Conservation (phyloP, 2,888 invertebrate genomes). For the Onchidella celtica region DNA sequence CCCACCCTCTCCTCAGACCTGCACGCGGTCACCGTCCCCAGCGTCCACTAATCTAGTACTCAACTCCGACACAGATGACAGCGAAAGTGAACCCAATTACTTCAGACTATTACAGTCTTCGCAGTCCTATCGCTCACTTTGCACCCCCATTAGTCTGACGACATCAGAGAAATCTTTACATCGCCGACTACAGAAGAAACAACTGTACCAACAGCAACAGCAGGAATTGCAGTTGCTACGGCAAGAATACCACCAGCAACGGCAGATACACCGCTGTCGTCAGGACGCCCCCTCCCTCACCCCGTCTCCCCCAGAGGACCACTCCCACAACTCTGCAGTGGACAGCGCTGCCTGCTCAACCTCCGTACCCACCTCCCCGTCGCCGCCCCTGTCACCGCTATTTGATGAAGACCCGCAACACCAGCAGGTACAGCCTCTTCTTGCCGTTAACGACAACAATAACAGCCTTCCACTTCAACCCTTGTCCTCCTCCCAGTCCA, state of each 20-base stretch:
- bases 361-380: background rate
- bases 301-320: background rate
- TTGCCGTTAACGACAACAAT: background rate
- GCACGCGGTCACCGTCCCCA: background rate
- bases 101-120: constrained; percentile 10
- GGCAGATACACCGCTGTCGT: background rate
- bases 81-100: constrained; percentile 46
- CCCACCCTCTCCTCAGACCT: constrained; percentile 11
- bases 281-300: background rate
- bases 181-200: constrained; percentile 34
- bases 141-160: constrained; percentile 6
- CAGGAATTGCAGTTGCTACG: constrained; percentile 23
- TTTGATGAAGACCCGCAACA: constrained; percentile 1
- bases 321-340: background rate
- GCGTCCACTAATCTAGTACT: background rate
- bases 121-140: constrained; percentile 19
- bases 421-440: background rate
- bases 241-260: background rate
- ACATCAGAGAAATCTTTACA: constrained; percentile 35
- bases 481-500: background rate
- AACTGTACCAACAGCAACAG: constrained; percentile 35
- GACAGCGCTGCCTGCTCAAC: background rate
- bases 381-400: constrained; percentile 22
- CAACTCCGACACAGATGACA: constrained; percentile 43
- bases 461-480: background rate